Base-by-base conservation (phyloP, 2,888 invertebrate genomes). In the Ophioninae sp. region DNA sequence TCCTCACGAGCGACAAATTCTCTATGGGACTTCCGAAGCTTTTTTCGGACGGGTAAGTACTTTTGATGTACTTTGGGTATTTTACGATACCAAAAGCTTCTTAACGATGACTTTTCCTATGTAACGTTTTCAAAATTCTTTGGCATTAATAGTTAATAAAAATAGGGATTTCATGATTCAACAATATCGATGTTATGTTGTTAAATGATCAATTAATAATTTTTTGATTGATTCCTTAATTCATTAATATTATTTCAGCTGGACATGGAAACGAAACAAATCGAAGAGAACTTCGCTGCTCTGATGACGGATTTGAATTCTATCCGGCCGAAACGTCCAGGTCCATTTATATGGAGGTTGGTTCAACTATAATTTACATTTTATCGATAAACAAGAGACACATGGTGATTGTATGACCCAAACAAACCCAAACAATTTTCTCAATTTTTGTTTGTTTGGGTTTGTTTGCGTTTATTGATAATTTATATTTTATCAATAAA, bases 231-330 rank as follows among this genome's bases (percentile, higher is more conserved):
- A 30, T 30, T 30, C 30, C 30, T 1, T 30, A 30, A 30, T 30
- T 30, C 3, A 30, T 30, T 30, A 30, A 30, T 56, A 0, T 9
- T 65, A 80, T 94, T 94, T 82, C 92, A 97, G 96, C 91, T 98
- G 61, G 93, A 96, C 87, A 97, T 97, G 97, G 95, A 96, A 9
- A 89, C 93, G 0, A 93, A 95, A 82, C 94, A 95, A 72, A 93
- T 98, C 61, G 96, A 96, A 88, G 96, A 95, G 83, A 98, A 98
- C 91, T 94, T 97, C 85, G 93, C 92, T 68, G 93, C 94, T 0
- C 88, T 97, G 20, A 87, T 98, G 7, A 93, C 94, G 85, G 96
- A 96, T 90, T 90, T 97, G 39, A 94, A 96, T 88, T 90, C 91
- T 0, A 93, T 93, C 73, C 95, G 95, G 83, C 97, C 97, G 0